Percentiles rank a stretch among this genome's conserved stretches.
Evolutionary conservation across 37 sponge, comb jelly and placozoan species (phyloP).

Genomic region (Halisarca cf. caerulea): DNA sequence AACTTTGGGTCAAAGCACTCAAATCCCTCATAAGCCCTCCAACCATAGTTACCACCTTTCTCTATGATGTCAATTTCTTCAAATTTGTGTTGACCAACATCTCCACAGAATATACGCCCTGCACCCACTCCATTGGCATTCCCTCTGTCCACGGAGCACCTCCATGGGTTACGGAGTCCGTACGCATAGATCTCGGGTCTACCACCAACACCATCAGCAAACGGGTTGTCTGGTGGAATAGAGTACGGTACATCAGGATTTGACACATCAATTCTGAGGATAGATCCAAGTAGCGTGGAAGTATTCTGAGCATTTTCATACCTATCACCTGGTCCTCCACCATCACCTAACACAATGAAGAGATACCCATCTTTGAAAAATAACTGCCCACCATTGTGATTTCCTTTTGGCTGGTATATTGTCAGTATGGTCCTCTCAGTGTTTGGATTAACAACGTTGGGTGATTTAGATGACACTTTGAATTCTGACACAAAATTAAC

Average conservation of each 20-base stretch:
- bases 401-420: slow-evolving; percentile 55
- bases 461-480: background rate
- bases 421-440: slow-evolving; percentile 54
- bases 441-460: slow-evolving; percentile 38
- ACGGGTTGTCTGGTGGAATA: slow-evolving; percentile 76
- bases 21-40: slow-evolving; percentile 72
- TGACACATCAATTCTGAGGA: slow-evolving; percentile 9
- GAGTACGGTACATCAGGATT: slow-evolving; percentile 37
- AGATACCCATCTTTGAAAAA: slow-evolving; percentile 72
- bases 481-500: slow-evolving; percentile 58
- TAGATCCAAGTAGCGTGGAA: slow-evolving; percentile 25
- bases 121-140: slow-evolving; percentile 56
- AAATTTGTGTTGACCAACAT: slow-evolving; percentile 73
- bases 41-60: slow-evolving; percentile 78
- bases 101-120: slow-evolving; percentile 85
- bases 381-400: slow-evolving; percentile 85
- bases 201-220: slow-evolving; percentile 31
- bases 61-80: slow-evolving; percentile 81
- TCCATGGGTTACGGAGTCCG: slow-evolving; percentile 82
- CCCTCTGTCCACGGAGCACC: slow-evolving; percentile 77
- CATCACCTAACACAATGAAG: slow-evolving; percentile 73
- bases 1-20: background rate
- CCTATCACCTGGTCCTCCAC: slow-evolving; percentile 69
- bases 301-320: slow-evolving; percentile 62
- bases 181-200: slow-evolving; percentile 77